Evolutionary conservation across 1,140 invertebrate species (phyloP).

Genomic region (Sarcophaga bullata): DNA sequence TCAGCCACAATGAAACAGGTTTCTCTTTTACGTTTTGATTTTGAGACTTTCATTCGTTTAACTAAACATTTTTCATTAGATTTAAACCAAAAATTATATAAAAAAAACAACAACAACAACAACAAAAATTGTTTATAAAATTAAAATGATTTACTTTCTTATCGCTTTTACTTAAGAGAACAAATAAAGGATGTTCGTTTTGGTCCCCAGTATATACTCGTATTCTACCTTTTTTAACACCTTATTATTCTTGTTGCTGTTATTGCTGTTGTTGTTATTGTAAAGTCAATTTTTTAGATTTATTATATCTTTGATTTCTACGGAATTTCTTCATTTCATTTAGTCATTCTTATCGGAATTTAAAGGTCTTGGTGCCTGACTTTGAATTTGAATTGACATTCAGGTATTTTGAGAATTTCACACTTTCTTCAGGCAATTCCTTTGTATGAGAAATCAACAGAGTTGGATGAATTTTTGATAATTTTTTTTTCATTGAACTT

Average conservation of each 20-base stretch:
- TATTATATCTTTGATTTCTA: constrained; percentile 36
- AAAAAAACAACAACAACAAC: no score
- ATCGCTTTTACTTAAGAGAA: constrained; percentile 27
- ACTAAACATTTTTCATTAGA: no score
- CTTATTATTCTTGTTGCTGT: background rate
- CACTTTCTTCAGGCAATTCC: constrained; percentile 24
- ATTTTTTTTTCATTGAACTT: no score
- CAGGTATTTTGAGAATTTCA: constrained; percentile 37
- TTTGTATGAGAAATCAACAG: no score
- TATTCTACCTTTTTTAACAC: no score
- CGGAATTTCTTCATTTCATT: constrained; percentile 17
- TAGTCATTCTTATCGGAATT: background rate
- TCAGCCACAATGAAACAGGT: no score
- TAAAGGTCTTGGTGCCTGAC: background rate
- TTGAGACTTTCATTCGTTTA: no score
- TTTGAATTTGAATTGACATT: constrained; percentile 26
- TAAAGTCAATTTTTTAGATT: constrained; percentile 27
- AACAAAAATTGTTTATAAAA: no score
- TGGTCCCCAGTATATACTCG: no score
- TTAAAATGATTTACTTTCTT: constrained; percentile 36
- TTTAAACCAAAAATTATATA: no score
- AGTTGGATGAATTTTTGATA: no score
- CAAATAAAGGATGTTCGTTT: background rate
- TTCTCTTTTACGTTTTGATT: no score
- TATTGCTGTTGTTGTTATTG: background rate